Evolutionary conservation across 2,113 vertebrate species (phyloP).

Genomic region (Vulpes ferrilata): DNA sequence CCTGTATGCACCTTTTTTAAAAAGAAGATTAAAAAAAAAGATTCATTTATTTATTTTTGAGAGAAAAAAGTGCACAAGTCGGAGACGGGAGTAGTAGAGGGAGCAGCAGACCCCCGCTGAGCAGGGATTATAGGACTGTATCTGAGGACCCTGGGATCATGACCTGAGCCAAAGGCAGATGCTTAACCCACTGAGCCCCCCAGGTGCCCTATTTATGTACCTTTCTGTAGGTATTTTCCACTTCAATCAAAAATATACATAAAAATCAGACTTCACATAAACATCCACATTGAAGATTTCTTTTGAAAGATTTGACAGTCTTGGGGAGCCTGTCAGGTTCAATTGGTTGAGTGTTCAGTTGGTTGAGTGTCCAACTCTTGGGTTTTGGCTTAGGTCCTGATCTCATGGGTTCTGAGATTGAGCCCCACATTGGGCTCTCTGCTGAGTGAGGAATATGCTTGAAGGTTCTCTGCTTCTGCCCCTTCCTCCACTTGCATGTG

Average conservation of each 20-base stretch:
- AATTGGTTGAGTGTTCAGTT: not conserved
- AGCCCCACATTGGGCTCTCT: not conserved
- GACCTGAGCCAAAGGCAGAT: no score
- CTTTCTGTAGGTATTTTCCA: conserved; percentile 21
- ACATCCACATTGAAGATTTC: not conserved
- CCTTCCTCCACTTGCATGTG: not conserved
- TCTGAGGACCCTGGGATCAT: no score
- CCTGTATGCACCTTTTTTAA: no score
- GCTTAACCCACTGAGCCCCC: no score
- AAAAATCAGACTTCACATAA: conserved; percentile 5
- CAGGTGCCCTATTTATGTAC: not conserved
- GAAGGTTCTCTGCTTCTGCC: not conserved
- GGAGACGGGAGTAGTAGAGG: no score
- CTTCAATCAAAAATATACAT: not conserved
- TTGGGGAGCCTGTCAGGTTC: not conserved
- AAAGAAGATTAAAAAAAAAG: no score
- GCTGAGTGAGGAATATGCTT: not conserved
- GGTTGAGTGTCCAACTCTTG: not conserved
- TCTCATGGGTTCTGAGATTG: not conserved
- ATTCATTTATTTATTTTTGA: no score
- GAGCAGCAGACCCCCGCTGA: no score
- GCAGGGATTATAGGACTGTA: no score
- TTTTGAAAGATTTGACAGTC: not conserved
- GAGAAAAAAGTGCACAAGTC: no score
- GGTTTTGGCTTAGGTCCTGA: not conserved